phyloP scores from a whole-genome alignment of 2,888 invertebrate species.

The Apodemia mormo region DNA sequence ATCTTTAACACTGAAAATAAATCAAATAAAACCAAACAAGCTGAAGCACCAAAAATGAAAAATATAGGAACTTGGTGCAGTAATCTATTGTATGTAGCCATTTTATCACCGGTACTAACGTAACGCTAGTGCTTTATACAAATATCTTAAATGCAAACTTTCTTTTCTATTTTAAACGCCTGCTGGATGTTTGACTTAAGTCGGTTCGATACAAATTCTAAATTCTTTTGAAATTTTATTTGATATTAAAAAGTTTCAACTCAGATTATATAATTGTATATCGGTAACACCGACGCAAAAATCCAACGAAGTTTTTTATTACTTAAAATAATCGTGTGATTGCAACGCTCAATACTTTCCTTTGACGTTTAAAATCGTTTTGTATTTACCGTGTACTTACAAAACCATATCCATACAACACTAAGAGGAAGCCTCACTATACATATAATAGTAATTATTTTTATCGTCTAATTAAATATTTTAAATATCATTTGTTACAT shows the following conservation, averaged over 20 bases:
- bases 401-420: conserved; percentile 76
- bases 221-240: background rate
- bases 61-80: conserved; percentile 53
- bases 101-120: background rate
- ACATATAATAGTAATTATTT: conserved; percentile 63
- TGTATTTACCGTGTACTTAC: conserved; percentile 64
- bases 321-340: conserved; percentile 8
- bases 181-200: background rate
- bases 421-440: conserved; percentile 80
- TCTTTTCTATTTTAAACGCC: background rate
- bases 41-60: conserved; percentile 53
- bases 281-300: background rate
- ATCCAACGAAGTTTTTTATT: background rate
- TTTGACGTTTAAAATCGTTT: conserved; percentile 13
- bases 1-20: conserved; percentile 48
- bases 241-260: background rate
- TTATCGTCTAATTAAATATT: conserved; percentile 58
- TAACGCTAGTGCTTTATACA: background rate
- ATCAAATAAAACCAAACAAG: conserved; percentile 40
- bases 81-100: background rate
- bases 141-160: conserved; percentile 13
- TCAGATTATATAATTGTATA: background rate
- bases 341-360: conserved; percentile 10
- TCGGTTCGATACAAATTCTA: background rate
- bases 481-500: conserved; percentile 71